phyloP scores from a whole-genome alignment of 1,140 invertebrate genomes.

The Chrysopa pallens region DNA sequence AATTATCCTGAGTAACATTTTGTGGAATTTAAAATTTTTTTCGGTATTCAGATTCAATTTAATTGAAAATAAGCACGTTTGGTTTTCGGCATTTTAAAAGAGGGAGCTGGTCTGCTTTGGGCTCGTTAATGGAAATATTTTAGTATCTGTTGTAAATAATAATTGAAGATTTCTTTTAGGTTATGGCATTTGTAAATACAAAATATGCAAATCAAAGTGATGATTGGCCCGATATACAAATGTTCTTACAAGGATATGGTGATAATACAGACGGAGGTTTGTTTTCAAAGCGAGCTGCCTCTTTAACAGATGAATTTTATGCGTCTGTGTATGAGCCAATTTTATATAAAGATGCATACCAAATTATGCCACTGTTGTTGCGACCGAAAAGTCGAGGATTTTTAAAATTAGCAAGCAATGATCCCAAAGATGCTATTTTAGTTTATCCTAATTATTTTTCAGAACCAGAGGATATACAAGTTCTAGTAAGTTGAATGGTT shows the following conservation, averaged over 20 bases:
- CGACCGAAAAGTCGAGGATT: conserved; percentile 56
- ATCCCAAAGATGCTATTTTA: conserved; percentile 54
- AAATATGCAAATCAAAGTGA: conserved; percentile 40
- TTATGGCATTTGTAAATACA: conserved; percentile 57
- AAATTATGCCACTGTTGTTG: conserved; percentile 48
- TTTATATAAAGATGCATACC: conserved; percentile 43
- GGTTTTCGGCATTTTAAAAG: too few relatives aligned
- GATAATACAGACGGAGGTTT: conserved; percentile 61
- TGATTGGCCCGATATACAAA: conserved; percentile 62
- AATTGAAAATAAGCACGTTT: too few relatives aligned
- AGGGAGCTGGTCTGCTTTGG: too few relatives aligned
- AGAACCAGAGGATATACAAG: conserved; percentile 40
- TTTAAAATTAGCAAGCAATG: conserved; percentile 38
- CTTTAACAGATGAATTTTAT: conserved; percentile 45
- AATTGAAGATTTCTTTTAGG: too few relatives aligned
- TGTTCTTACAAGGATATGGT: conserved; percentile 47
- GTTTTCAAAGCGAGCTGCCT: conserved; percentile 42
- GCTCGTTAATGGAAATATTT: too few relatives aligned
- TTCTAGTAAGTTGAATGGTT: conserved; percentile 39
- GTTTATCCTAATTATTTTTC: conserved; percentile 65
- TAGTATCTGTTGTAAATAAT: too few relatives aligned
- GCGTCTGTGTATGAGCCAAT: conserved; percentile 45
- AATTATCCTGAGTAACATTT: too few relatives aligned
- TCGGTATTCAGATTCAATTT: too few relatives aligned
- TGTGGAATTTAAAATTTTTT: too few relatives aligned